phyloP scores from a whole-genome alignment of 2,113 vertebrate species.

The Paracyprichromis sp. region DNA sequence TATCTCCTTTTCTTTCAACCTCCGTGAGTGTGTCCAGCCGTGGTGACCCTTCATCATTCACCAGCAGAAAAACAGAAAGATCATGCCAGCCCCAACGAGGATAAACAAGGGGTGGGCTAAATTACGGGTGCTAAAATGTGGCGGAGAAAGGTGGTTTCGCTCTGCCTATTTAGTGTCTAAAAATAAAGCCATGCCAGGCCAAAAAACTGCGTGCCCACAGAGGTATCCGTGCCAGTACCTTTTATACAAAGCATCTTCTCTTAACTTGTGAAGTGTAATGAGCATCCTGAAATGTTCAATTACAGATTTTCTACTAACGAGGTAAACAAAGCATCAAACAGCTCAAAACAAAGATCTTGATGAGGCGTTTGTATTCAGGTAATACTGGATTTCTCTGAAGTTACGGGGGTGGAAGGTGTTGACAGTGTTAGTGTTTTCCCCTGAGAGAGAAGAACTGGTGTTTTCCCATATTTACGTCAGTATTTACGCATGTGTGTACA shows the following conservation, averaged over 20 bases:
- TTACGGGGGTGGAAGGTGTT: slow-evolving; percentile 40
- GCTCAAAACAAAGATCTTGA: slow-evolving; percentile 46
- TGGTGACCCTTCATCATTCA: slow-evolving; percentile 50
- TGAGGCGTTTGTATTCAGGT: slow-evolving; percentile 45
- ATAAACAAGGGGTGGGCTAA: slow-evolving; percentile 60
- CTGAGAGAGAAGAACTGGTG: slow-evolving; percentile 14
- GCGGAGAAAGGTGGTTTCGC: slow-evolving; percentile 56
- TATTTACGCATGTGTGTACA: slow-evolving; percentile 55
- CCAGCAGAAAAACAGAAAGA: slow-evolving; percentile 44
- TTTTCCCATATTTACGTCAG: slow-evolving; percentile 55
- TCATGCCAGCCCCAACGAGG: slow-evolving; percentile 7
- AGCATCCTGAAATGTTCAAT: slow-evolving; percentile 47
- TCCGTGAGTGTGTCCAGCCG: slow-evolving; percentile 10
- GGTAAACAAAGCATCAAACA: slow-evolving; percentile 54
- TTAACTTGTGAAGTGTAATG: slow-evolving; percentile 43
- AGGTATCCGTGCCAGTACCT: slow-evolving; percentile 35
- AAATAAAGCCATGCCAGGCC: slow-evolving; percentile 46
- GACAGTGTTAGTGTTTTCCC: slow-evolving; percentile 47
- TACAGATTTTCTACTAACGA: slow-evolving; percentile 54
- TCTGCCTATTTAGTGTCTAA: slow-evolving; percentile 50
- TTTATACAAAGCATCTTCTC: slow-evolving; percentile 30
- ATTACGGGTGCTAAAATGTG: slow-evolving; percentile 61
- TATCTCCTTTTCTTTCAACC: not conserved
- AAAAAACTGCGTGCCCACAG: slow-evolving; percentile 14
- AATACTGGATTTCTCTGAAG: slow-evolving; percentile 30